phyloP scores from a whole-genome alignment of 2,888 invertebrate genomes.

The Pristionchus maxplancki region DNA sequence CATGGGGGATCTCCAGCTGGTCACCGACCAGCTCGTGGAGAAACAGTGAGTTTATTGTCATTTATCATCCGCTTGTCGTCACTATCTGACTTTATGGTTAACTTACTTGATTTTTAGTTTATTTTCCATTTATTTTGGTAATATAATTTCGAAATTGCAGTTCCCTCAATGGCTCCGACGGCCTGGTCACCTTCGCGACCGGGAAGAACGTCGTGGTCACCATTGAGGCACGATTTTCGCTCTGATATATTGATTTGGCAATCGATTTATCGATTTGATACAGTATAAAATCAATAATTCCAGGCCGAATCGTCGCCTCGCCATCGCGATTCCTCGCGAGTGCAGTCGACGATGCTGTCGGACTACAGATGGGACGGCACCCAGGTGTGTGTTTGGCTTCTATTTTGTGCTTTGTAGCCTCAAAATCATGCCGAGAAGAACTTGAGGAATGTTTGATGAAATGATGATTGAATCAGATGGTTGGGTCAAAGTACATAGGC shows the following conservation, averaged over 20 bases:
- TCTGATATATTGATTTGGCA: neutral
- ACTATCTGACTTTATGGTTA: neutral
- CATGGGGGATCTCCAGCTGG: slow-evolving; percentile 51
- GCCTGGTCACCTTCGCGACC: slow-evolving; percentile 63
- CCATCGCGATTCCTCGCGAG: slow-evolving; percentile 71
- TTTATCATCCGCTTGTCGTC: neutral
- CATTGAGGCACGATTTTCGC: slow-evolving; percentile 17
- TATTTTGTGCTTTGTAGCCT: neutral
- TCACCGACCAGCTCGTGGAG: slow-evolving; percentile 48
- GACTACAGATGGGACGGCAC: slow-evolving; percentile 72
- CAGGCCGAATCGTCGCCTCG: slow-evolving; percentile 57
- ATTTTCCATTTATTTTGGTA: neutral
- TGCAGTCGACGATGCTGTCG: slow-evolving; percentile 65
- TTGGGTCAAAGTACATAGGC: neutral
- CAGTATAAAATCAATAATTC: neutral
- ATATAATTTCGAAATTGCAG: slow-evolving; percentile 58
- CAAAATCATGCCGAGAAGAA: neutral
- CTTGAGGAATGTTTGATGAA: neutral
- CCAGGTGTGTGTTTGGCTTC: neutral
- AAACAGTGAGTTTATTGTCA: slow-evolving; percentile 27
- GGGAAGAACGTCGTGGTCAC: slow-evolving; percentile 69
- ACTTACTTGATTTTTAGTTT: neutral
- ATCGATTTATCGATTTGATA: neutral
- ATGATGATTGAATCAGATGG: neutral
- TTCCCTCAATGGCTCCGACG: slow-evolving; percentile 60